These are phyloP conservation scores for Otus sunia DNA, from an alignment of 2,113 vertebrate species.

Conservation along the genomic window DNA sequence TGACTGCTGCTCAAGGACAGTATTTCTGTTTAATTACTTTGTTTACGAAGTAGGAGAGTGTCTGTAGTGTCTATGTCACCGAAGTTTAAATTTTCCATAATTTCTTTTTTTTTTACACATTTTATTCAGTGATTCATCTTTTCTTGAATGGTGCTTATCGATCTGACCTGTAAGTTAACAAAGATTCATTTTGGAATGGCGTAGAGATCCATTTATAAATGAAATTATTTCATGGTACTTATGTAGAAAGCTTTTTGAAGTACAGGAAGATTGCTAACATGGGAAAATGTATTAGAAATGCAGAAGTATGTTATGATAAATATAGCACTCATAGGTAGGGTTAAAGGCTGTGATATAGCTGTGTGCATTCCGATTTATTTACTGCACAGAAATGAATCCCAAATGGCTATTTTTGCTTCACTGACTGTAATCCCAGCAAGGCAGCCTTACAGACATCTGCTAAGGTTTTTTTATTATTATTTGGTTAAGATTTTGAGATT, in stretches of 20 bases:
- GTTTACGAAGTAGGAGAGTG: not conserved
- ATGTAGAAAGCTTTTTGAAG: constrained; percentile 28
- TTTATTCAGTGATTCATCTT: not conserved
- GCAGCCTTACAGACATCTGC: constrained; percentile 12
- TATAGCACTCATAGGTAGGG: not conserved
- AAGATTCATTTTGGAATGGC: constrained; percentile 1
- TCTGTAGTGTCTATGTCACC: not conserved
- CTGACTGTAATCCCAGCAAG: constrained; percentile 6
- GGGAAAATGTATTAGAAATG: constrained; percentile 39
- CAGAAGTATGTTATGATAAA: constrained; percentile 29
- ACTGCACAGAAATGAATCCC: constrained; percentile 29
- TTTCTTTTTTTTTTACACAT: not conserved
- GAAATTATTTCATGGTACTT: constrained; percentile 11
- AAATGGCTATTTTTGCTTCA: constrained; percentile 19
- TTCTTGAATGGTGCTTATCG: not conserved
- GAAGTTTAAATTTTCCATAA: not conserved
- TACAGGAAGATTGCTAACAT: constrained; percentile 3
- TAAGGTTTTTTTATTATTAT: constrained; percentile 41
- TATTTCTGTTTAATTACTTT: not conserved
- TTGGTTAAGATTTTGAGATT: constrained; percentile 29
- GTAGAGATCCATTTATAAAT: constrained; percentile 25
- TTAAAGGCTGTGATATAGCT: constrained; percentile 18
- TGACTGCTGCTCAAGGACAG: not conserved
- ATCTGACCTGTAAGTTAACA: constrained; percentile 1
- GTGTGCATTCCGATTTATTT: constrained; percentile 40